Conservation (phyloP, 2,888 invertebrate genomes). For the Antheraea assamensis region DNA sequence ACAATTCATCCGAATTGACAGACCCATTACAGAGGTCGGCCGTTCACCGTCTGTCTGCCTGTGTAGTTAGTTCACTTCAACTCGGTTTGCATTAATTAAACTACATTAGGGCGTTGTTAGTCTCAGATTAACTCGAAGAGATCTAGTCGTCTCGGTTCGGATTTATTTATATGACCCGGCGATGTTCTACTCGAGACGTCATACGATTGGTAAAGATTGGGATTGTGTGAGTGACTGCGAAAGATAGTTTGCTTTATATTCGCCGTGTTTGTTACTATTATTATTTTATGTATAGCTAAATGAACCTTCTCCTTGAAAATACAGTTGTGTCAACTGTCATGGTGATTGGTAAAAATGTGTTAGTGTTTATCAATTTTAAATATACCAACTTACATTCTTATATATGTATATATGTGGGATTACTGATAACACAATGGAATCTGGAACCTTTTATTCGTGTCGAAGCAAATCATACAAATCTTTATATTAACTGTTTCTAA, state of each 20-base stretch:
- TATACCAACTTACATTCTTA: too few species aligned
- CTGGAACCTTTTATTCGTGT: too few species aligned
- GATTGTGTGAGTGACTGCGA: neutral
- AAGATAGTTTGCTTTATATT: neutral
- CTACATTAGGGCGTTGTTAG: slow-evolving; percentile 31
- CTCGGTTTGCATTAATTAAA: slow-evolving; percentile 54
- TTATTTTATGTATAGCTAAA: too few species aligned
- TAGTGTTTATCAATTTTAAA: too few species aligned
- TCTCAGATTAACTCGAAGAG: slow-evolving; percentile 20
- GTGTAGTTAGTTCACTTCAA: slow-evolving; percentile 55
- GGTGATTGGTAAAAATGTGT: too few species aligned
- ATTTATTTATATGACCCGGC: slow-evolving; percentile 20
- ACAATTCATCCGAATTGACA: slow-evolving; percentile 34
- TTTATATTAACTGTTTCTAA: too few species aligned
- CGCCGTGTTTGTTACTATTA: neutral
- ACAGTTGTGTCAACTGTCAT: too few species aligned
- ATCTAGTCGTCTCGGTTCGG: slow-evolving; percentile 11
- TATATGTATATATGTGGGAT: too few species aligned
- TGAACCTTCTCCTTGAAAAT: too few species aligned
- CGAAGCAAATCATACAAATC: too few species aligned
- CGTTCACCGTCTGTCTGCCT: slow-evolving; percentile 60
- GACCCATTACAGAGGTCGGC: slow-evolving; percentile 34
- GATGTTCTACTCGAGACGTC: neutral
- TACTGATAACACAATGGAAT: too few species aligned
- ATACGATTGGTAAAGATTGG: neutral